Conservation (phyloP, 2,113 vertebrate species). For the Eretmochelys imbricata region DNA sequence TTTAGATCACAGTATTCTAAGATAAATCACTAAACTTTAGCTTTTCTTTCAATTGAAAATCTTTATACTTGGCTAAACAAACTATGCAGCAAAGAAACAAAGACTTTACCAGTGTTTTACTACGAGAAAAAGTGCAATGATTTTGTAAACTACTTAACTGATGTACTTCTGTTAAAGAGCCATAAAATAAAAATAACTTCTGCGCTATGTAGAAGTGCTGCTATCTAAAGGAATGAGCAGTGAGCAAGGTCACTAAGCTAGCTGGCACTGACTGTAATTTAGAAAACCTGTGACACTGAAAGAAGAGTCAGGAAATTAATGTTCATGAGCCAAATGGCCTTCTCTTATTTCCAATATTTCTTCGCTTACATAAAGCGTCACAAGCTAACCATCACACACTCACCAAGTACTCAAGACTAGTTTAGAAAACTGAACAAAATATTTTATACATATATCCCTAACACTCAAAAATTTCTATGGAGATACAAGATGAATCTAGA, state of each 20-base stretch:
- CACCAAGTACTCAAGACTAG: background rate
- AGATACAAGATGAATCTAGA: background rate
- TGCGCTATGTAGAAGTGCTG: background rate
- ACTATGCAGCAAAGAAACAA: background rate
- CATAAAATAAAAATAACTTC: background rate
- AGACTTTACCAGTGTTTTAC: background rate
- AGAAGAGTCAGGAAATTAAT: background rate
- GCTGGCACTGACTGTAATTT: background rate
- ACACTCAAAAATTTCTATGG: background rate
- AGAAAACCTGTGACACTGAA: background rate
- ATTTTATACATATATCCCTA: background rate
- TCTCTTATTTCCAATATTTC: background rate
- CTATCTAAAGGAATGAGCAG: background rate
- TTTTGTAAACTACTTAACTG: background rate
- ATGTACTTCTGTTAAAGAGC: background rate
- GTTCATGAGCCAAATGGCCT: background rate
- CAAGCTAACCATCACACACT: background rate
- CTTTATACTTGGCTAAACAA: background rate
- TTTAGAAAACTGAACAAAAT: background rate
- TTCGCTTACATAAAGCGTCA: background rate
- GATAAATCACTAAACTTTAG: background rate
- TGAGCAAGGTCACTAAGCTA: background rate
- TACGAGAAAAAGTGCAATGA: background rate
- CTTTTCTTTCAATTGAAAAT: background rate
- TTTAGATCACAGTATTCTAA: fast-evolving